phyloP scores from a whole-genome alignment of 2,888 invertebrate genomes.

The Melipona beecheii region DNA sequence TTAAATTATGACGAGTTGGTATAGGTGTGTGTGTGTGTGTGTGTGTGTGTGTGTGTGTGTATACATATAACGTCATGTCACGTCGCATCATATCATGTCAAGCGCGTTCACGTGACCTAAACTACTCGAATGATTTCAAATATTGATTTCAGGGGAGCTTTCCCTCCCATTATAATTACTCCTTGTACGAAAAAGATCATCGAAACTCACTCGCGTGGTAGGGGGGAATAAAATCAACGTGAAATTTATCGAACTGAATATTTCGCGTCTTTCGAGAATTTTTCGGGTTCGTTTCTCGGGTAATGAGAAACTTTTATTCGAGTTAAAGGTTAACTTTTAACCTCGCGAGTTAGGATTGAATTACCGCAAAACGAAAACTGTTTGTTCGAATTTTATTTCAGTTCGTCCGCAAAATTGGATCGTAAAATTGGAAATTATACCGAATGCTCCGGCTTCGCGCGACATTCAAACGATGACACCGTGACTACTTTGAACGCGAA shows the following conservation, averaged over 20 bases:
- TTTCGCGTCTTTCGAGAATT: too few species aligned
- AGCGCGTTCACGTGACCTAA: not conserved
- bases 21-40: not conserved
- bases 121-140: slow-evolving; percentile 1
- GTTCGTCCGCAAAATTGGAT: too few species aligned
- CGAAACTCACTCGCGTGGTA: not conserved
- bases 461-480: too few species aligned
- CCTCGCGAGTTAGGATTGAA: too few species aligned
- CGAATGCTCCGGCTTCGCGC: too few species aligned
- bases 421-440: too few species aligned
- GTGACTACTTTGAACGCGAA: not conserved
- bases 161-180: not conserved
- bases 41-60: too few species aligned
- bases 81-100: slow-evolving; percentile 45
- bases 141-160: slow-evolving; percentile 7
- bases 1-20: slow-evolving; percentile 17
- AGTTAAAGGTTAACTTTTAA: not conserved
- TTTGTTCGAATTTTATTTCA: too few species aligned
- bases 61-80: slow-evolving; percentile 3
- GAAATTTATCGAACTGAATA: too few species aligned
- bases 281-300: too few species aligned
- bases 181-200: not conserved
- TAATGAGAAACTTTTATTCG: not conserved
- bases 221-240: not conserved
- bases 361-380: too few species aligned